Conservation (phyloP, 2,888 invertebrate genomes). For the Ophion costatus region DNA sequence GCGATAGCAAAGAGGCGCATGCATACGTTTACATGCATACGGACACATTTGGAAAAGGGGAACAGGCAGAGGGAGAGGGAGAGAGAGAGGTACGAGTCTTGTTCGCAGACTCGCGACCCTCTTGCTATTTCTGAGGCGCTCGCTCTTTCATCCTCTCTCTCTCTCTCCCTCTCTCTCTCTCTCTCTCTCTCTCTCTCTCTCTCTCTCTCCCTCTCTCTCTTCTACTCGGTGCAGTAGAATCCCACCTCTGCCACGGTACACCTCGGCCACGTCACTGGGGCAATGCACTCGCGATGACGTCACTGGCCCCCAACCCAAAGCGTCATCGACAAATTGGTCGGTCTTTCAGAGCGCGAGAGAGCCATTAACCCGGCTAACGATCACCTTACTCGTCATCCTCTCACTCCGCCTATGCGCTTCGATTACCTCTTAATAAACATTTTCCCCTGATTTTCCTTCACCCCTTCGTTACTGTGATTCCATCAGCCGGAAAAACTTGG, state of each 20-base stretch:
- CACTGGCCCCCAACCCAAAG: constrained; percentile 75
- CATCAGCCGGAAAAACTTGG: neutral
- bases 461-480: neutral
- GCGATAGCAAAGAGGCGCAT: constrained; percentile 49
- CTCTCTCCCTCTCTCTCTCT: constrained; percentile 30
- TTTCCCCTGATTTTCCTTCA: constrained; percentile 2
- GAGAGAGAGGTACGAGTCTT: constrained; percentile 48
- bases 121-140: constrained; percentile 65
- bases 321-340: constrained; percentile 81
- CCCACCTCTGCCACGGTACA: constrained; percentile 72
- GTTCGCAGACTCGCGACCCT: constrained; percentile 63
- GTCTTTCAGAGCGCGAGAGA: constrained; percentile 60
- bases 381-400: constrained; percentile 29
- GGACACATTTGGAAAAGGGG: constrained; percentile 63
- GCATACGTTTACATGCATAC: constrained; percentile 13
- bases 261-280: constrained; percentile 79
- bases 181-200: constrained; percentile 24
- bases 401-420: constrained; percentile 22
- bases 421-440: constrained; percentile 15
- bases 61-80: constrained; percentile 42
- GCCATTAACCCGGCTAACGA: constrained; percentile 78
- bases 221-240: constrained; percentile 42
- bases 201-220: constrained; percentile 36
- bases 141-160: constrained; percentile 35
- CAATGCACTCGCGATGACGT: constrained; percentile 81